phyloP scores from a whole-genome alignment of 2,797 vertebrate species.

The Alexandromys oeconomus region DNA sequence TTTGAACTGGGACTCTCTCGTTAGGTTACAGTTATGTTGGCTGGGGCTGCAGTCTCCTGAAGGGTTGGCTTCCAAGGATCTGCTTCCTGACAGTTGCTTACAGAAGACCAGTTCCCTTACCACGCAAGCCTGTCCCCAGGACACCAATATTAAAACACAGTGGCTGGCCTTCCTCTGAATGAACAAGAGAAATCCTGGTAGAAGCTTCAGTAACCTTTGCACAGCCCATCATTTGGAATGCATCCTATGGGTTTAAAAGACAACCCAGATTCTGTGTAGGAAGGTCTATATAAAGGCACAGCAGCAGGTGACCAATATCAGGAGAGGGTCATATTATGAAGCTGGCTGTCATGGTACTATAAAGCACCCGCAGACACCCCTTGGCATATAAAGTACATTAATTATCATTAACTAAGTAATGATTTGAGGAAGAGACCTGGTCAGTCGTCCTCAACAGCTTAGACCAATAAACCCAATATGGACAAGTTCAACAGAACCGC shows the following conservation, averaged over 20 bases:
- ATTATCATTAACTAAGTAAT: background rate
- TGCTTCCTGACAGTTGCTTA: background rate
- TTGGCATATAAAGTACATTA: background rate
- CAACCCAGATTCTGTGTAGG: background rate
- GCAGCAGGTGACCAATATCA: background rate
- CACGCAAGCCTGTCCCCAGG: background rate
- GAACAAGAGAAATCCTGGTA: background rate
- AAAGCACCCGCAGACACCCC: background rate
- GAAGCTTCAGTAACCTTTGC: background rate
- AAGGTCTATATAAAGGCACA: background rate
- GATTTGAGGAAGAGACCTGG: too few relatives aligned
- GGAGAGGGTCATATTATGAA: background rate
- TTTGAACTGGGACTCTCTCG: background rate
- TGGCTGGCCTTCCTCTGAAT: background rate
- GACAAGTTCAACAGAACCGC: too few relatives aligned
- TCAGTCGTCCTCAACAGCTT: too few relatives aligned
- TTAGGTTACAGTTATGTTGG: background rate
- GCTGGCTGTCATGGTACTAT: background rate
- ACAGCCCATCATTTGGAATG: background rate
- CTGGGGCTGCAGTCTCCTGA: background rate
- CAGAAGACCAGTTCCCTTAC: background rate
- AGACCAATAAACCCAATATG: too few relatives aligned
- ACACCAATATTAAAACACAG: background rate
- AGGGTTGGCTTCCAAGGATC: background rate
- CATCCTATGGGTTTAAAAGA: background rate